Conservation (phyloP, 1,140 invertebrate genomes). For the Caerostris darwini region DNA sequence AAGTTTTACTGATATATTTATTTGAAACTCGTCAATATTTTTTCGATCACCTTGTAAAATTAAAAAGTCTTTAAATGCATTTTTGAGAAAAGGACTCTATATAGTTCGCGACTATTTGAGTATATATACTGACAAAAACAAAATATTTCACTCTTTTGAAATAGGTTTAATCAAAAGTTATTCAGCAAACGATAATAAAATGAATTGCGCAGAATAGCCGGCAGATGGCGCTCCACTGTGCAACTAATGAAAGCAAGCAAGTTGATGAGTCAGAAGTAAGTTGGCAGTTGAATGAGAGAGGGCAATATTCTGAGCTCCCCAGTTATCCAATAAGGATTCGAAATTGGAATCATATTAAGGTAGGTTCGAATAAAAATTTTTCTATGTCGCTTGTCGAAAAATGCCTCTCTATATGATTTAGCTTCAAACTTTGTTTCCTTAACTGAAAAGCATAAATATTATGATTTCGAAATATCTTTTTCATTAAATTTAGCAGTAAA, state of each 20-base stretch:
- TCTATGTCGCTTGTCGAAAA: constrained; percentile 3
- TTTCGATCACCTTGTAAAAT: too few species aligned
- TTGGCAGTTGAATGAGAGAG: constrained; percentile 23
- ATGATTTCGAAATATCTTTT: background rate
- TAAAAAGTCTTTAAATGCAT: too few species aligned
- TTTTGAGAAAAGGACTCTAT: too few species aligned
- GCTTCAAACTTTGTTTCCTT: constrained; percentile 21
- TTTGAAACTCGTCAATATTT: too few species aligned
- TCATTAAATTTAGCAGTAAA: too few species aligned
- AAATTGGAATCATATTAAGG: constrained; percentile 67
- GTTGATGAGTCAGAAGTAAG: constrained; percentile 68
- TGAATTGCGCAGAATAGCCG: background rate
- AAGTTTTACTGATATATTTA: too few species aligned
- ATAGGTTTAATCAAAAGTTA: background rate
- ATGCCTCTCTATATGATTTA: constrained; percentile 11
- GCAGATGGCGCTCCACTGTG: constrained; percentile 34
- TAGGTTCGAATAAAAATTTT: constrained; percentile 32
- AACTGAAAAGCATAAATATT: background rate
- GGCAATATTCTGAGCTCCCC: constrained; percentile 63
- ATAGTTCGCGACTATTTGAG: too few species aligned
- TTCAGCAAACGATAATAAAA: background rate
- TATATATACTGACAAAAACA: too few species aligned
- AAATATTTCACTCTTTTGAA: too few species aligned
- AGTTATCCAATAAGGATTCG: constrained; percentile 49
- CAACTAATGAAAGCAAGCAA: constrained; percentile 44